Conservation (phyloP, 2,797 vertebrate genomes). For the Tapera naevia region DNA sequence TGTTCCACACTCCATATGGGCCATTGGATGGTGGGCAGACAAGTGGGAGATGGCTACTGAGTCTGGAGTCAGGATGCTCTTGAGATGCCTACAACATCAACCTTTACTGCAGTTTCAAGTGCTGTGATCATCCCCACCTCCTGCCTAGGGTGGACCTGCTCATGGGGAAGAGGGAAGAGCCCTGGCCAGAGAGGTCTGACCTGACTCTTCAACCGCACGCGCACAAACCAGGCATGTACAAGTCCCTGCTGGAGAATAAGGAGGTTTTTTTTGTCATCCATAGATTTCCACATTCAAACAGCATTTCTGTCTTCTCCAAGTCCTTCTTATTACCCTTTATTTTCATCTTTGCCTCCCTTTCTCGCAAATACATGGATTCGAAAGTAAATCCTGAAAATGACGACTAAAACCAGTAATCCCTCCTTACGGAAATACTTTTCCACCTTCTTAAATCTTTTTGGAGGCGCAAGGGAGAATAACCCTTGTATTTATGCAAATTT, state of each 20-base stretch:
- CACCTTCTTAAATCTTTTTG: conserved; percentile 73
- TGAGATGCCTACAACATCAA: background rate
- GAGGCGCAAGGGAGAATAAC: conserved; percentile 78
- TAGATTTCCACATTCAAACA: background rate
- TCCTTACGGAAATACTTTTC: conserved; percentile 66
- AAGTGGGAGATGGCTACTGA: fast-evolving
- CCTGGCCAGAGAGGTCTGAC: background rate
- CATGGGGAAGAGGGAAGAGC: background rate
- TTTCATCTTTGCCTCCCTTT: background rate
- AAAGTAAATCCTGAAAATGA: conserved; percentile 62
- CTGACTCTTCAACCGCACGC: fast-evolving
- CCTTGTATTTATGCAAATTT: conserved; percentile 83
- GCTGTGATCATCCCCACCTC: background rate
- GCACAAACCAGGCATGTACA: background rate
- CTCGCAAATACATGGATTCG: background rate
- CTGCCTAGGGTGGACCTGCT: background rate
- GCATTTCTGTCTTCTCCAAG: conserved; percentile 8
- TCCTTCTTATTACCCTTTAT: conserved; percentile 7
- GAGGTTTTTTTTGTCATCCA: background rate
- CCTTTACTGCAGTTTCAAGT: background rate
- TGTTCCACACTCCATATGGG: background rate
- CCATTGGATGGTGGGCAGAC: fast-evolving
- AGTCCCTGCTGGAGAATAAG: background rate
- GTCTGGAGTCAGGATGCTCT: background rate
- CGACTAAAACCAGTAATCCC: conserved; percentile 56